Base-by-base conservation (phyloP, 2,888 invertebrate species). In the Clitarchus hookeri region DNA sequence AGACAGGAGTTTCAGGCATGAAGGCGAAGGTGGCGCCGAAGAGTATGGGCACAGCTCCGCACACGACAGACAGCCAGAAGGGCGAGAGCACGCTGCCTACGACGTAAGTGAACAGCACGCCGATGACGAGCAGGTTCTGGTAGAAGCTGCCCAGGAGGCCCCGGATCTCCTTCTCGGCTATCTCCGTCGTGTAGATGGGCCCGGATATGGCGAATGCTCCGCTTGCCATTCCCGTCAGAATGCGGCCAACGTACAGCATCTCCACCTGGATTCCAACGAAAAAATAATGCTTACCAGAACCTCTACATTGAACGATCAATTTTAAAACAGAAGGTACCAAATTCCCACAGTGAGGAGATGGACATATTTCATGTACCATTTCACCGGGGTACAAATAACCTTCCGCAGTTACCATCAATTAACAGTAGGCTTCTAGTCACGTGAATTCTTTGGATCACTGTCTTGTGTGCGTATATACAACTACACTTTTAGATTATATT, bases 61-160 rank as follows among this genome's bases (percentile, higher is more conserved):
- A 96, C 23, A 96, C 91, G 8, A 95, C 91, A 3, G 96, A 95
- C 88, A 96, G 92, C 13, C 92, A 90, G 85, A 93, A 93, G 89
- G 94, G 94, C 8, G 91, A 91, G 0, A 93, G 91, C 89, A 93
- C 93, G 54, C 93, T 91, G 0, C 96, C 98, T 8, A 96, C 91
- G 0, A 93, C 91, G 90, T 98, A 98, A 0, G 95, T 93, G 88
- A 96, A 93, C 0, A 98, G 93, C 87, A 98, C 97, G 88, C 98
- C 98, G 23, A 95, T 91, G 0, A 96, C 96, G 86, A 98, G 93
- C 94, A 97, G 95, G 54, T 98, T 91, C 90, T 98, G 98, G 90
- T 97, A 97, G 90, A 95, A 97, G 85, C 97, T 96, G 6, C 98
- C 98, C 0, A 98, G 92, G 0, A 95, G 94, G 0, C 98, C 98